A percentile compares a stretch with the other conserved stretches of the same genome.
phyloP scores from a whole-genome alignment of 2,797 vertebrate species.

The Sardinella longiceps region DNA sequence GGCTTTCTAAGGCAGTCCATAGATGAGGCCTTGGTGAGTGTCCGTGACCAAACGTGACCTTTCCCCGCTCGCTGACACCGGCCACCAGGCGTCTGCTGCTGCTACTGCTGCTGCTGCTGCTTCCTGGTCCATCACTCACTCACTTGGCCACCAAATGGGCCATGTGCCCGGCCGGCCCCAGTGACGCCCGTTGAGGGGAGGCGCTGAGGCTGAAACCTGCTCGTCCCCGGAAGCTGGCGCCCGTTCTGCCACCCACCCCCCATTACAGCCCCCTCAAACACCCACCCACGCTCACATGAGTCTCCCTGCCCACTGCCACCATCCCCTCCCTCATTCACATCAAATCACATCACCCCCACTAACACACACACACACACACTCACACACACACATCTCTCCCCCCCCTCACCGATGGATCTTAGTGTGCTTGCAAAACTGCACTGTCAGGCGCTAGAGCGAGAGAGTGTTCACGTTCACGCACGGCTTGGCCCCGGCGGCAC shows the following conservation, averaged over 20 bases:
- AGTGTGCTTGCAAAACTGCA: neutral
- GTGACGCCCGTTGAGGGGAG: conserved; percentile 8
- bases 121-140: conserved; percentile 23
- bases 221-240: neutral
- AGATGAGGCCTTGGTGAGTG: neutral
- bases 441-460: neutral
- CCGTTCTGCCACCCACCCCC: neutral
- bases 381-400: neutral
- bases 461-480: conserved; percentile 12
- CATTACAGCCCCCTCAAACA: neutral
- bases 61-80: neutral
- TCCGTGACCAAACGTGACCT: conserved; percentile 14
- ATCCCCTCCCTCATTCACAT: neutral
- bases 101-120: neutral
- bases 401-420: neutral
- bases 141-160: conserved; percentile 20
- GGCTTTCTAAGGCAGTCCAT: too few relatives aligned
- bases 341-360: neutral
- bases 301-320: neutral
- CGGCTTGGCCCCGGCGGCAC: conserved; percentile 15
- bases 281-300: neutral
- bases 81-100: neutral
- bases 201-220: conserved; percentile 13
- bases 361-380: neutral
- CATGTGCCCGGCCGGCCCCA: conserved; percentile 7